These are phyloP conservation scores for Xanthorhoe designata DNA, from an alignment of 2,888 invertebrate species.

Conservation along the genomic window DNA sequence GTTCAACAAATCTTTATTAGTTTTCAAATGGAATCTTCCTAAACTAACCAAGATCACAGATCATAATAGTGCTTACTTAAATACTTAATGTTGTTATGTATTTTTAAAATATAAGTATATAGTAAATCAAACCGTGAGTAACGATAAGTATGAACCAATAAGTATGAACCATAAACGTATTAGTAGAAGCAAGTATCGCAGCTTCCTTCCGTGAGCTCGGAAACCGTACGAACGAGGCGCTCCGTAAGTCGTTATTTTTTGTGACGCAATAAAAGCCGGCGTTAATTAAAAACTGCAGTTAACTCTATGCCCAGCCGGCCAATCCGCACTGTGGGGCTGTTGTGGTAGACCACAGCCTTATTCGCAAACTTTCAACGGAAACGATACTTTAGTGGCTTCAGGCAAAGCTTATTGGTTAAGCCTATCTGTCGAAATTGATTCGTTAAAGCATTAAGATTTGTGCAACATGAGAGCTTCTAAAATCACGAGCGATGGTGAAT, in stretches of 20 bases:
- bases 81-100: too few species aligned
- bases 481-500: too few species aligned
- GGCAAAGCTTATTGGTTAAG: slow-evolving; percentile 26
- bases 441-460: background rate
- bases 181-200: slow-evolving; percentile 39
- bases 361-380: slow-evolving; percentile 34
- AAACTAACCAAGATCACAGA: slow-evolving; percentile 7
- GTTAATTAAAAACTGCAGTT: slow-evolving; percentile 76
- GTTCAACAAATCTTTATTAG: slow-evolving; percentile 11
- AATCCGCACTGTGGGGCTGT: slow-evolving; percentile 29
- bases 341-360: slow-evolving; percentile 35
- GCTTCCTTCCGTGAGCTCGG: slow-evolving; percentile 43
- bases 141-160: too few species aligned
- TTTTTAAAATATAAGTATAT: too few species aligned
- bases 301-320: slow-evolving; percentile 50
- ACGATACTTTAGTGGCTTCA: slow-evolving; percentile 37
- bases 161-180: slow-evolving; percentile 37
- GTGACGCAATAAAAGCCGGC: slow-evolving; percentile 61
- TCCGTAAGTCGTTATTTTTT: slow-evolving; percentile 59
- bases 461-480: too few species aligned
- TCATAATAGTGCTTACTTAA: background rate
- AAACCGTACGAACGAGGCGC: slow-evolving; percentile 62
- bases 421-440: slow-evolving; percentile 18
- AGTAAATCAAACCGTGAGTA: slow-evolving; percentile 27
- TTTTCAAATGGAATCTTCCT: slow-evolving; percentile 11